Percentiles rank a stretch among this genome's conserved stretches.
phyloP scores from a whole-genome alignment of 1,140 invertebrate species.

The Drosophila pandora region DNA sequence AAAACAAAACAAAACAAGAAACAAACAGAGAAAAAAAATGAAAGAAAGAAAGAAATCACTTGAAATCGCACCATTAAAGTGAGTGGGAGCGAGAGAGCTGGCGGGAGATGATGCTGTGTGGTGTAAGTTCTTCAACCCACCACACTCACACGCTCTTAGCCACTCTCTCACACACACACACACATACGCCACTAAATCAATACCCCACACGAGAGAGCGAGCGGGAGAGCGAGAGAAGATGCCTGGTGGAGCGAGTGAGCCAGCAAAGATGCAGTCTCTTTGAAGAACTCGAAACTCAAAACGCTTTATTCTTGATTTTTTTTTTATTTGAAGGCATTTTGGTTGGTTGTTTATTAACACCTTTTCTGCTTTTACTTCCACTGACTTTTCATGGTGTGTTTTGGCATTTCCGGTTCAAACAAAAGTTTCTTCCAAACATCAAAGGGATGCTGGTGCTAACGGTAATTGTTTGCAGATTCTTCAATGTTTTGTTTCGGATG shows the following conservation, averaged over 20 bases:
- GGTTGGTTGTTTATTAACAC: slow-evolving; percentile 76
- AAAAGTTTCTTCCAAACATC: slow-evolving; percentile 9
- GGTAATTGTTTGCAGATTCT: neutral
- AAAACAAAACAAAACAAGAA: neutral
- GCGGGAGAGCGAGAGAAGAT: slow-evolving; percentile 1
- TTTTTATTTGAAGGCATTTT: slow-evolving; percentile 59
- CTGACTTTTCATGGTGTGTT: slow-evolving; percentile 22
- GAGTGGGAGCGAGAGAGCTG: slow-evolving; percentile 12
- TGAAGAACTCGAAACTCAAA: slow-evolving; percentile 20
- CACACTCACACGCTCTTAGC: slow-evolving; percentile 28
- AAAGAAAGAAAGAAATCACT: slow-evolving; percentile 55
- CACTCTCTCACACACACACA: slow-evolving; percentile 2
- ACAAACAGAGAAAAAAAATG: slow-evolving; percentile 8
- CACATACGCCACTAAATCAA: slow-evolving; percentile 38
- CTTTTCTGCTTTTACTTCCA: slow-evolving; percentile 42
- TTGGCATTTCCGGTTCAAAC: slow-evolving; percentile 6
- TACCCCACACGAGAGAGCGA: slow-evolving; percentile 14
- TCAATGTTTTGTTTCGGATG: neutral
- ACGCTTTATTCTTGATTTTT: neutral
- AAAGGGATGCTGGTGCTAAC: slow-evolving; percentile 10
- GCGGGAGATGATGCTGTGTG: slow-evolving; percentile 25
- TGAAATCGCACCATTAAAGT: slow-evolving; percentile 41
- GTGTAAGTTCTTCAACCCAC: slow-evolving; percentile 47
- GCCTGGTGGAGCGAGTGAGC: neutral
- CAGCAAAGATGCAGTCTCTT: slow-evolving; percentile 12